These are phyloP conservation scores for Drosophila emarginata DNA, from an alignment of 2,888 invertebrate species.

Conservation along the genomic window DNA sequence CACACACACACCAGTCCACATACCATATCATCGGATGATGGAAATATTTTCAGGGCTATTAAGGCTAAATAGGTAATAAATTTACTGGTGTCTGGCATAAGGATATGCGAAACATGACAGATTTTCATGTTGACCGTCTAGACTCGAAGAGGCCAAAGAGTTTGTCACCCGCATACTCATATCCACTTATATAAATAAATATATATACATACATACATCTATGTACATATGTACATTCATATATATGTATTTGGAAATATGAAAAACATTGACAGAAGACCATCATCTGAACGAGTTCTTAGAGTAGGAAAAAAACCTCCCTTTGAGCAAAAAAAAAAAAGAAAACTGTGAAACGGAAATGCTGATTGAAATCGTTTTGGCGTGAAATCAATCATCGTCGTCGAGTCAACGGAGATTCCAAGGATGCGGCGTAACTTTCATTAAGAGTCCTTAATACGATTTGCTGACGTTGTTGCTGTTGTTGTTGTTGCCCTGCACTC, in stretches of 20 bases:
- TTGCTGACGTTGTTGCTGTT: slow-evolving; percentile 60
- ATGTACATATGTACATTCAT: background rate
- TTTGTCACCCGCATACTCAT: slow-evolving; percentile 9
- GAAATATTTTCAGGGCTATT: slow-evolving; percentile 74
- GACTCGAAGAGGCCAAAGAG: slow-evolving; percentile 20
- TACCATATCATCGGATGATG: slow-evolving; percentile 56
- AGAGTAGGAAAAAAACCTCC: background rate
- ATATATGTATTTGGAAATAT: background rate
- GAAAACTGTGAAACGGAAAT: slow-evolving; percentile 63
- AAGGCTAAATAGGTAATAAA: slow-evolving; percentile 76
- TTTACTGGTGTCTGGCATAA: slow-evolving; percentile 69
- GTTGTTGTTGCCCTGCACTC: slow-evolving; percentile 28
- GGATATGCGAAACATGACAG: slow-evolving; percentile 62
- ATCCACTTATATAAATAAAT: background rate
- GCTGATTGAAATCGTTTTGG: slow-evolving; percentile 80
- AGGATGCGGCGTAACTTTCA: slow-evolving; percentile 74
- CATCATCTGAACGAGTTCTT: slow-evolving; percentile 6
- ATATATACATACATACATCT: background rate
- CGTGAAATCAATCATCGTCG: slow-evolving; percentile 80
- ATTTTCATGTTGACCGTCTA: slow-evolving; percentile 49
- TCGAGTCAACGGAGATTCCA: slow-evolving; percentile 54
- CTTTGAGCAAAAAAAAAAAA: slow-evolving; percentile 26
- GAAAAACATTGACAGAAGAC: background rate
- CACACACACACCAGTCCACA: slow-evolving; percentile 4
- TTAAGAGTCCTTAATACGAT: slow-evolving; percentile 80